These are phyloP conservation scores for Caenorhabditis plicata DNA, from an alignment of 2,888 invertebrate genomes.

Conservation along the genomic window DNA sequence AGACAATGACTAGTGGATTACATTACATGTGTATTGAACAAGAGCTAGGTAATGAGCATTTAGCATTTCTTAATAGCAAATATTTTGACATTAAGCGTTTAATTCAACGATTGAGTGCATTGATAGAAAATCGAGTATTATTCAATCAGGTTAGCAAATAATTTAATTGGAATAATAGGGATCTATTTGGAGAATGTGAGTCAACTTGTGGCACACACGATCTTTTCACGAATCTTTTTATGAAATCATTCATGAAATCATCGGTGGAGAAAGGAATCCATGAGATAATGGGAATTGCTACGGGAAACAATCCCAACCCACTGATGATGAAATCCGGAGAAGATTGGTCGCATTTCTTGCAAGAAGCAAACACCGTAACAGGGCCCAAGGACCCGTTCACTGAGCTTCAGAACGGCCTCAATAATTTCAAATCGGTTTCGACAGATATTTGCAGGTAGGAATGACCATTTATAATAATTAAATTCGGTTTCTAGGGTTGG, in stretches of 20 bases:
- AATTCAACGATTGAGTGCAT: constrained; percentile 45
- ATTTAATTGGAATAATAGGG: too few relatives aligned
- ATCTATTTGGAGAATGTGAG: constrained; percentile 33
- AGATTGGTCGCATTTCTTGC: too few relatives aligned
- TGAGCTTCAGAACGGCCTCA: constrained; percentile 19
- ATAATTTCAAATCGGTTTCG: constrained; percentile 24
- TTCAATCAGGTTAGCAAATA: constrained; percentile 28
- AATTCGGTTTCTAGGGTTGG: constrained; percentile 27
- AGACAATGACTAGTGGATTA: constrained; percentile 41
- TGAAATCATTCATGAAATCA: constrained; percentile 23
- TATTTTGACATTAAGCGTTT: constrained; percentile 24
- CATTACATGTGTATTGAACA: constrained; percentile 51
- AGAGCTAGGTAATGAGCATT: constrained; percentile 12
- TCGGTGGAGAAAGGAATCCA: constrained; percentile 27
- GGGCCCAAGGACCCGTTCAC: too few relatives aligned
- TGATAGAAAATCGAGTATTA: constrained; percentile 23
- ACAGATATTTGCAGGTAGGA: constrained; percentile 25
- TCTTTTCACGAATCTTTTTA: constrained; percentile 37
- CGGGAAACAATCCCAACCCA: constrained; percentile 22
- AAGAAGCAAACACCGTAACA: too few relatives aligned
- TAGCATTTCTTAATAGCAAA: not conserved
- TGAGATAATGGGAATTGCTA: constrained; percentile 27
- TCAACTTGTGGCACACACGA: constrained; percentile 31
- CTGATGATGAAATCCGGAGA: constrained; percentile 3
- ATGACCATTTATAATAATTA: too few relatives aligned